Base-by-base conservation (phyloP, 2,113 vertebrate genomes). In the Lophotis ruficrista region DNA sequence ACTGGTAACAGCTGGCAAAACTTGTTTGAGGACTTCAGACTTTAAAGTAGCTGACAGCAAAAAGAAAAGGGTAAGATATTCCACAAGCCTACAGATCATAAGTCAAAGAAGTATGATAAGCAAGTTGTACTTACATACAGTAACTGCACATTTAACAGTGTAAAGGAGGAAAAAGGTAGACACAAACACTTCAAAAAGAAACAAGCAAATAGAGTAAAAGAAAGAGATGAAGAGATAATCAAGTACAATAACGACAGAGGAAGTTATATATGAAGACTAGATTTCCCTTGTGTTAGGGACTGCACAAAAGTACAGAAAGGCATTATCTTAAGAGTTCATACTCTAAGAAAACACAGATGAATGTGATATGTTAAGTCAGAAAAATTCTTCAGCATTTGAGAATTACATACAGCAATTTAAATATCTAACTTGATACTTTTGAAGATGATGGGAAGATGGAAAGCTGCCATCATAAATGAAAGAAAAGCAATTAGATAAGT, bases 1-100 rank as follows among this genome's bases (percentile, higher is more conserved):
- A 93, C 5, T 83, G 41, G 30, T 18, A 89, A 78, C 41, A 89
- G 20, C 38, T 64, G 56, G 41, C 15, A 80, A 83, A 91, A 81
- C 31, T 54, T 64, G 57, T 41, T 31, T 33, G 37, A 75, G 45
- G 56, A 89, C 79, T 90, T 92, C 43, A 90, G 81, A 76, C 66
- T 85, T 80, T n/a, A 20, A 73, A 83, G 79, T 9, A 37, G 78
- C 9, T 75, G 51, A 64, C 33, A 68, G 51, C 23, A 86, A 70
- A 89, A 87, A 41, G 37, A 43, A 56, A 85, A 86, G 77, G 21
- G 12, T 51, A 78, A 75, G 48, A 18, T 45, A 87, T 21, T 83
- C 9, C 25, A 68, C 7, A 56, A 78, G 17, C 64, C 35, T 80
- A 66, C 18, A 76, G 66, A n/a, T 62, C 62, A 8, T 31, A 83